These are phyloP conservation scores for Bradypodion pumilum DNA, from an alignment of 2,797 vertebrate species.

Conservation along the genomic window DNA sequence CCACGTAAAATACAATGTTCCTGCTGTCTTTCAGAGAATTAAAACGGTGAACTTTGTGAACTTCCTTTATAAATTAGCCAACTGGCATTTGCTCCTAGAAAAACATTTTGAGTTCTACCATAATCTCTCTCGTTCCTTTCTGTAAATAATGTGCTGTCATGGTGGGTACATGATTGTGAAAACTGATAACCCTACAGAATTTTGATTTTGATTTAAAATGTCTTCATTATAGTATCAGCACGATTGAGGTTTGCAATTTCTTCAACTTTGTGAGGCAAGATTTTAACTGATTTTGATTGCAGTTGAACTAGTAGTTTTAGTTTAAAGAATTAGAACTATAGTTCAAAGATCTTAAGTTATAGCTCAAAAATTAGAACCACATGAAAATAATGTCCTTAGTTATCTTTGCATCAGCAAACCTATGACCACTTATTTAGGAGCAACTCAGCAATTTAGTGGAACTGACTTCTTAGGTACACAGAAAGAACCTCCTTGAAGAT, in stretches of 20 bases:
- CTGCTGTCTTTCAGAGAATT: conserved; percentile 51
- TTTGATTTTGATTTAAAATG: conserved; percentile 73
- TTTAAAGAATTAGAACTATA: conserved; percentile 41
- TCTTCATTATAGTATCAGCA: conserved; percentile 69
- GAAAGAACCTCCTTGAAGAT: too few species aligned
- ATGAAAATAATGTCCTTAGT: background rate
- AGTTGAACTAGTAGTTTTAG: conserved; percentile 53
- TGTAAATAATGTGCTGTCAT: conserved; percentile 62
- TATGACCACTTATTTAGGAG: background rate
- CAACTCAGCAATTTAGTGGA: too few species aligned
- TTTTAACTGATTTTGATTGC: conserved; percentile 49
- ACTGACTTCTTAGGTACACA: too few species aligned
- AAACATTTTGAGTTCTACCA: conserved; percentile 64
- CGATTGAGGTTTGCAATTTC: conserved; percentile 56
- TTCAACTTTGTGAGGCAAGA: conserved; percentile 60
- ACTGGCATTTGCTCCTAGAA: conserved; percentile 64
- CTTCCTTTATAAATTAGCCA: conserved; percentile 60
- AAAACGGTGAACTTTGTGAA: conserved; percentile 59
- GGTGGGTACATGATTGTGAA: conserved; percentile 66
- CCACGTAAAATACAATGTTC: conserved; percentile 56
- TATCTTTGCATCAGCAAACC: background rate
- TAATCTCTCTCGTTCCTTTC: conserved; percentile 57
- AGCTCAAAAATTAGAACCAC: too few species aligned
- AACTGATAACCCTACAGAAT: conserved; percentile 62
- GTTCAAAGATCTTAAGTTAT: too few species aligned